Percentiles rank a stretch among this genome's conserved stretches.
Conservation (phyloP, 2,113 vertebrate species). For the Synchiropus splendidus region DNA sequence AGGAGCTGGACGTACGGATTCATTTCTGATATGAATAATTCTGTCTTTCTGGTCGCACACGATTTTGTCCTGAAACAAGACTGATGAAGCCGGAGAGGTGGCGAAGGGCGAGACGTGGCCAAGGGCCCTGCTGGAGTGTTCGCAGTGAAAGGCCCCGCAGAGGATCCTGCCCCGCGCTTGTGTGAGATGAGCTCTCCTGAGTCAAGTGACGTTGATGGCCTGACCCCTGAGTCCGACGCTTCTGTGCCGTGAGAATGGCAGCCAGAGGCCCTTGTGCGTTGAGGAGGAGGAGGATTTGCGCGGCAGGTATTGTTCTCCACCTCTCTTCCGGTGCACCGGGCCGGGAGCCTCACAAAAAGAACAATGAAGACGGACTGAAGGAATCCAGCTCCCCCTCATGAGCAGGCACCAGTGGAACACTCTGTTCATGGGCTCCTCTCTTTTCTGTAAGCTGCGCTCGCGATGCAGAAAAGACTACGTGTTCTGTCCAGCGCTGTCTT, state of each 20-base stretch:
- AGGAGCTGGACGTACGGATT: no score
- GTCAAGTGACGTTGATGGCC: slow-evolving; percentile 61
- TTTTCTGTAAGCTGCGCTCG: no score
- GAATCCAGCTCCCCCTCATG: slow-evolving; percentile 6
- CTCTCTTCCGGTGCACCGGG: slow-evolving; percentile 40
- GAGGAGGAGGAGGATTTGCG: slow-evolving; percentile 38
- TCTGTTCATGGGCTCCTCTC: neutral
- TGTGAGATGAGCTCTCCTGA: slow-evolving; percentile 44
- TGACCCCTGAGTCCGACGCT: slow-evolving; percentile 35
- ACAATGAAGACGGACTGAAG: slow-evolving; percentile 22
- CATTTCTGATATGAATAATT: no score
- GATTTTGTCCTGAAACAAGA: no score
- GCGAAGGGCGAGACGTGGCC: slow-evolving; percentile 11
- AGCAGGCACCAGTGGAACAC: slow-evolving; percentile 25
- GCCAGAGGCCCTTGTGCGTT: slow-evolving; percentile 36
- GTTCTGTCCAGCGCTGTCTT: no score
- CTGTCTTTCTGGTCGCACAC: no score
- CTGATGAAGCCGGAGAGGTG: no score
- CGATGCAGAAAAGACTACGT: no score
- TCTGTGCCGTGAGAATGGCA: slow-evolving; percentile 45
- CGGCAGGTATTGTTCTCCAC: slow-evolving; percentile 36
- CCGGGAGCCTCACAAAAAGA: slow-evolving; percentile 31
- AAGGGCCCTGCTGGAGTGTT: slow-evolving; percentile 39
- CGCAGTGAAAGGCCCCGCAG: slow-evolving; percentile 48
- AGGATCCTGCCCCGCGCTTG: slow-evolving; percentile 40